Evolutionary conservation across 2,113 vertebrate genomes (phyloP).

Genomic region (Pseudorasbora parva): DNA sequence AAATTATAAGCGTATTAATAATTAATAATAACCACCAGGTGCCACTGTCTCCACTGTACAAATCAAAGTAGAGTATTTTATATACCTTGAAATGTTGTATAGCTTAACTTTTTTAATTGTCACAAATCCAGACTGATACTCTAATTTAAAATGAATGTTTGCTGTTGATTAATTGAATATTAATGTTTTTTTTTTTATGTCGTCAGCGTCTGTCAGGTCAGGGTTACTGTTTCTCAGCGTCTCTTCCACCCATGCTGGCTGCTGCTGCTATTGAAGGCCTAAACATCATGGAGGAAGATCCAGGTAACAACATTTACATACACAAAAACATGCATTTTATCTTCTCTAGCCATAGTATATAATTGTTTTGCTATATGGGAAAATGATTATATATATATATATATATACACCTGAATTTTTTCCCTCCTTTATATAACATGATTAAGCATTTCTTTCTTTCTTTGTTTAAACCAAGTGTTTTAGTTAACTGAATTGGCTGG

Average conservation of each 20-base stretch:
- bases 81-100: background rate
- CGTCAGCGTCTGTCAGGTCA: slow-evolving; percentile 91
- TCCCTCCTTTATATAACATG: background rate
- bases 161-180: background rate
- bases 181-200: background rate
- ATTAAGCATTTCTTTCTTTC: background rate
- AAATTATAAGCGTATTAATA: background rate
- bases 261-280: slow-evolving; percentile 93
- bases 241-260: slow-evolving; percentile 91
- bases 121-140: background rate
- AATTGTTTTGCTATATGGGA: background rate
- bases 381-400: background rate
- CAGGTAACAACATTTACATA: slow-evolving; percentile 78
- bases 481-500: slow-evolving; percentile 25
- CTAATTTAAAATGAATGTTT: no score
- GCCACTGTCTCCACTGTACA: background rate
- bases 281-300: slow-evolving; percentile 95
- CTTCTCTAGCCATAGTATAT: background rate
- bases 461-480: background rate
- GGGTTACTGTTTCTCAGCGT: slow-evolving; percentile 97
- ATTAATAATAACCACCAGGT: background rate
- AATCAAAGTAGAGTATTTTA: background rate
- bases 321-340: background rate
- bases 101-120: background rate
- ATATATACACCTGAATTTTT: no score